These are phyloP conservation scores for Nomada fucata DNA, from an alignment of 2,888 invertebrate genomes.

Conservation along the genomic window DNA sequence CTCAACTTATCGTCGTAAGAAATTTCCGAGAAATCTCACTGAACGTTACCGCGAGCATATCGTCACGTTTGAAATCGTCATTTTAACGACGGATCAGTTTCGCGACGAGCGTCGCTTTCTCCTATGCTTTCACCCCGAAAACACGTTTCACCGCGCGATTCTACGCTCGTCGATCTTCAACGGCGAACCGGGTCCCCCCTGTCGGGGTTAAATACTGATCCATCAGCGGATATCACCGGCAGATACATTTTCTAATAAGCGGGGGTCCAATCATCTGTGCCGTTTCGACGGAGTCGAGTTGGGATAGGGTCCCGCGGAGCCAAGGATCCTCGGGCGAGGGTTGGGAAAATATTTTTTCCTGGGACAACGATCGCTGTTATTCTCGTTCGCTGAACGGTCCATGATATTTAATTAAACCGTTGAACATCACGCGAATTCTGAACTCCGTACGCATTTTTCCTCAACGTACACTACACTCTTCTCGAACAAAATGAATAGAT, in stretches of 20 bases:
- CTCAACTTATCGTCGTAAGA: too few relatives aligned
- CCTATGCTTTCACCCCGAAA: constrained; percentile 42
- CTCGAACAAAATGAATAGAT: too few relatives aligned
- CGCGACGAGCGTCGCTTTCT: constrained; percentile 21
- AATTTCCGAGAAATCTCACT: too few relatives aligned
- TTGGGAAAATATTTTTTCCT: constrained; percentile 5
- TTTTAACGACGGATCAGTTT: constrained; percentile 7
- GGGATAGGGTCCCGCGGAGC: background rate
- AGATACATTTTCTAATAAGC: constrained; percentile 67
- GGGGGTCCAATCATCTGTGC: constrained; percentile 49
- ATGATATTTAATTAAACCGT: constrained; percentile 22
- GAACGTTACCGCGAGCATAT: background rate
- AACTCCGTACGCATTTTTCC: background rate
- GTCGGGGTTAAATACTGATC: constrained; percentile 66
- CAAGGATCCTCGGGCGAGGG: constrained; percentile 1
- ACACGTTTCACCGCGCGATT: constrained; percentile 47
- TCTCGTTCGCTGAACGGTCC: constrained; percentile 15
- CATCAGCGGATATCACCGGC: constrained; percentile 68
- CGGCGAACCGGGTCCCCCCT: constrained; percentile 56
- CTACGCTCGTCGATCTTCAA: constrained; percentile 62
- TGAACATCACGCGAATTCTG: background rate
- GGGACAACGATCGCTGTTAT: background rate
- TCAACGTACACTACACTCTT: background rate
- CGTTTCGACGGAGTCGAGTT: constrained; percentile 30
- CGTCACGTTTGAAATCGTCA: background rate